Conservation (phyloP, 2,888 invertebrate genomes). For the Emmelina monodactyla region DNA sequence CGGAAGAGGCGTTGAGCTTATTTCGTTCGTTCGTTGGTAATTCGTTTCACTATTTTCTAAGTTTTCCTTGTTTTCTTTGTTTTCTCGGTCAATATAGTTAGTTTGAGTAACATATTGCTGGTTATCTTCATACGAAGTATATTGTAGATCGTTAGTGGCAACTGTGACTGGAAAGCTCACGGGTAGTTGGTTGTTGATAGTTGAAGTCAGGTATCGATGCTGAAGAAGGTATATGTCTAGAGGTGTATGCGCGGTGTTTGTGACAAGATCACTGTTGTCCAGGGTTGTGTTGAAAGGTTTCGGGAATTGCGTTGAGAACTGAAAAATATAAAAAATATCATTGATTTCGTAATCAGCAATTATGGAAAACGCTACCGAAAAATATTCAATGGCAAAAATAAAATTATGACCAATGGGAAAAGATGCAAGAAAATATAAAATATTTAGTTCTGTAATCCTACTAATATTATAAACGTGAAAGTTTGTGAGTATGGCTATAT, state of each 20-base stretch:
- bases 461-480: no score
- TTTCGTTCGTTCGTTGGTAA: constrained; percentile 7
- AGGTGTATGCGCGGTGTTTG: constrained; percentile 18
- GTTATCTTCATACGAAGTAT: constrained; percentile 8
- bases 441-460: no score
- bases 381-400: no score
- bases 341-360: no score
- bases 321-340: no score
- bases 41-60: no score
- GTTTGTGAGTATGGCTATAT: no score
- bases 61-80: constrained; percentile 11
- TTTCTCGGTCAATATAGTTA: constrained; percentile 7
- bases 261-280: constrained; percentile 1
- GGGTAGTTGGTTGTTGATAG: no score
- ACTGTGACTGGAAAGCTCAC: constrained; percentile 15
- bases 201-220: constrained; percentile 27
- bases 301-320: constrained; percentile 12
- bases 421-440: no score
- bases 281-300: constrained; percentile 5
- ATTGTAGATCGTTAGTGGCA: constrained; percentile 20
- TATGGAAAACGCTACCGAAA: no score
- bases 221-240: constrained; percentile 37
- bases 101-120: neutral
- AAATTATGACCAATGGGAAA: no score
- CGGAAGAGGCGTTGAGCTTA: neutral